These are phyloP conservation scores for Herpailurus yagouaroundi DNA, from an alignment of 2,113 vertebrate species.

Conservation along the genomic window DNA sequence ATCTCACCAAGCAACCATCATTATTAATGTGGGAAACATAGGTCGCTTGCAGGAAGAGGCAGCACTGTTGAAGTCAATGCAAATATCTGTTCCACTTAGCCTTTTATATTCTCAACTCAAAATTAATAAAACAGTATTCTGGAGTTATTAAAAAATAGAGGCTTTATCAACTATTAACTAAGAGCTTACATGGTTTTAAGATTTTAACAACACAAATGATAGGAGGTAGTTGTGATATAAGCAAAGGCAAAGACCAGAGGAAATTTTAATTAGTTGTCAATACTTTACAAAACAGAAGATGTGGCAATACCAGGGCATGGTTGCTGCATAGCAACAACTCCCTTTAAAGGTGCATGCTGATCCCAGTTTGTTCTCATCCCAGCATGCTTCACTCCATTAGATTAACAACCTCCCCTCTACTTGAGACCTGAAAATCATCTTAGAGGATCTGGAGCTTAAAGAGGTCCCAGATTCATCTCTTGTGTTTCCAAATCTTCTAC, in stretches of 20 bases:
- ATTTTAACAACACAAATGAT: not conserved
- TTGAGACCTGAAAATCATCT: not conserved
- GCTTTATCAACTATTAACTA: not conserved
- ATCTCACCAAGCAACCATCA: not conserved
- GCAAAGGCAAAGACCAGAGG: conserved; percentile 26
- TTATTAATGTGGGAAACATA: not conserved
- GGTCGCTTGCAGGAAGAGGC: not conserved
- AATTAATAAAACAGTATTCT: conserved; percentile 25
- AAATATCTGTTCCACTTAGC: not conserved
- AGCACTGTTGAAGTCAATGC: not conserved
- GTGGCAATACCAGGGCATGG: not conserved
- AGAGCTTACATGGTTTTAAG: not conserved
- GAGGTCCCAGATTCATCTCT: not conserved
- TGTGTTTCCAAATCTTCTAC: not conserved
- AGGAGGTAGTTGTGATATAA: not conserved
- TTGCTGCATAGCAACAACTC: not conserved
- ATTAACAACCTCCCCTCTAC: not conserved
- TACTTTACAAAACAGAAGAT: not conserved
- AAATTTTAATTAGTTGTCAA: not conserved
- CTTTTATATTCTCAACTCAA: conserved; percentile 29
- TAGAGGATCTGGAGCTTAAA: not conserved
- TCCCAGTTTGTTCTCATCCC: no score
- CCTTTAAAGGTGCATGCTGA: accelerated
- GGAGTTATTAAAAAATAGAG: conserved; percentile 41
- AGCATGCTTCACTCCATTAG: not conserved